Conservation (phyloP, 2,797 vertebrate species). For the Coilia nasus region DNA sequence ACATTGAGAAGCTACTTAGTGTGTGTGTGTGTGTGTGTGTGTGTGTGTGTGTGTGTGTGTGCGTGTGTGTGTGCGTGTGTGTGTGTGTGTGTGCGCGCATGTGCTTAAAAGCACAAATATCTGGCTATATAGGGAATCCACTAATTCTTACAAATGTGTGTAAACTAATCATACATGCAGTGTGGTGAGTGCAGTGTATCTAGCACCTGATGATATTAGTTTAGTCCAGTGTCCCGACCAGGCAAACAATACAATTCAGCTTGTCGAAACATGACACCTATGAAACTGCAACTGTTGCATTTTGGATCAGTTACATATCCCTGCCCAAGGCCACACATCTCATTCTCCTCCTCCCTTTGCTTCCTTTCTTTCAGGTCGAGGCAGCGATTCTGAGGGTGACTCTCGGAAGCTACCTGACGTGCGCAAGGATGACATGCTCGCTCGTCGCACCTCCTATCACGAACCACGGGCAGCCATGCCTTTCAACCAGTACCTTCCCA, state of each 20-base stretch:
- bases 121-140: not conserved
- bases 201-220: not conserved
- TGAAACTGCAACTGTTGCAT: not conserved
- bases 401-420: slow-evolving; percentile 89
- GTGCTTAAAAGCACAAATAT: not conserved
- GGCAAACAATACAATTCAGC: not conserved
- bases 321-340: slow-evolving; percentile 12
- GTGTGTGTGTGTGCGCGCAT: not conserved
- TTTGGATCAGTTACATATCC: slow-evolving; percentile 1
- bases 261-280: not conserved
- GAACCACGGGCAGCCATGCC: slow-evolving; percentile 88
- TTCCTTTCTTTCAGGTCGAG: slow-evolving; percentile 79
- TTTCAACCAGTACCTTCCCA: slow-evolving; percentile 98
- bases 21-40: not conserved
- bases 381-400: slow-evolving; percentile 90
- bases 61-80: slow-evolving; percentile 26
- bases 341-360: not conserved
- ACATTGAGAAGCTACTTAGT: not conserved
- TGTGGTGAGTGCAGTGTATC: not conserved
- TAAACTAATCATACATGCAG: not conserved
- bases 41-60: slow-evolving; percentile 4
- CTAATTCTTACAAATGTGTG: not conserved
- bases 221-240: not conserved
- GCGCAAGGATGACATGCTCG: slow-evolving; percentile 96
- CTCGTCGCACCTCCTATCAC: slow-evolving; percentile 84